A percentile compares a stretch with the other conserved stretches of the same genome.
phyloP scores from a whole-genome alignment of 2,888 invertebrate species.

The Synergus japonicus region DNA sequence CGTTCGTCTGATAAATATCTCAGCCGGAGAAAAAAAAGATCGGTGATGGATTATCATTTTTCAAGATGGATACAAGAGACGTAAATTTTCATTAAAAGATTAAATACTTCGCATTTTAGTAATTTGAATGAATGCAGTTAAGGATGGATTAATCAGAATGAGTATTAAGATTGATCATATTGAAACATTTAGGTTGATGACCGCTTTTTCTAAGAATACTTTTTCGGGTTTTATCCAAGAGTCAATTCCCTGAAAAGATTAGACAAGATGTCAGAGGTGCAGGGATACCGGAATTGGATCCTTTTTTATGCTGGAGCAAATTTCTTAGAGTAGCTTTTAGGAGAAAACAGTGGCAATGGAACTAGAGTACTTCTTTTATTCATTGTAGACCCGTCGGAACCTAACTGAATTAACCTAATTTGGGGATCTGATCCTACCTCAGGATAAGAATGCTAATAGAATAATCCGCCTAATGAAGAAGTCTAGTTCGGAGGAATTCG shows the following conservation, averaged over 20 bases:
- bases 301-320: background rate
- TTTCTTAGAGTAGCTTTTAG: slow-evolving; percentile 15
- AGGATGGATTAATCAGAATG: too few species aligned
- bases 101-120: too few species aligned
- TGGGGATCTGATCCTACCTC: background rate
- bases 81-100: too few species aligned
- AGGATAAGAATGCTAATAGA: slow-evolving; percentile 12
- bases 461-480: slow-evolving; percentile 21
- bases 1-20: background rate
- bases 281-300: background rate
- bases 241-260: background rate
- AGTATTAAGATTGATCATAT: too few species aligned
- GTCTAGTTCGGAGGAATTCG: background rate
- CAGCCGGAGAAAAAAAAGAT: background rate
- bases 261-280: background rate
- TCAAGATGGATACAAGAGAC: too few species aligned
- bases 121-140: background rate
- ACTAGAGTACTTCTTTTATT: slow-evolving; percentile 26
- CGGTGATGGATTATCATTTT: too few species aligned
- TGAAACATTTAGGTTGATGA: too few species aligned
- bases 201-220: background rate
- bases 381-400: slow-evolving; percentile 3
- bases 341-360: slow-evolving; percentile 27
- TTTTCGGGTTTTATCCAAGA: background rate
- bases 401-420: slow-evolving; percentile 35